phyloP scores from a whole-genome alignment of 35 echinoderm and acorn worm species.

The Chiridota heheva region DNA sequence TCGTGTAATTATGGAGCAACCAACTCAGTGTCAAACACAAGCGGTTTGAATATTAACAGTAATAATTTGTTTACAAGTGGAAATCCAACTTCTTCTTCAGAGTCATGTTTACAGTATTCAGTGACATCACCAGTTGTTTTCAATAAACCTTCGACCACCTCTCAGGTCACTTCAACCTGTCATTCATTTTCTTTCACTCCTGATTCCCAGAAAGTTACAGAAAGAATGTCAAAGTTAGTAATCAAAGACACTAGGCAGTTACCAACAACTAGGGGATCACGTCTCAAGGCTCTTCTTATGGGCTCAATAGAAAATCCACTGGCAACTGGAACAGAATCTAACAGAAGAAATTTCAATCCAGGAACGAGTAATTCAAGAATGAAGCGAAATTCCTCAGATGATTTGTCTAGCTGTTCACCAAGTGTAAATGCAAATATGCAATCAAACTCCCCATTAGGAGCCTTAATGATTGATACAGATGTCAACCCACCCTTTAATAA shows the following conservation, averaged over 20 bases:
- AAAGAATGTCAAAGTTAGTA: constrained; percentile 87
- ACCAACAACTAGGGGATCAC: constrained; percentile 39
- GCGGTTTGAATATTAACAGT: background rate
- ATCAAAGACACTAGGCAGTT: constrained; percentile 61
- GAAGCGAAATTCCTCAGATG: constrained; percentile 34
- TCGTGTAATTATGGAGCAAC: background rate
- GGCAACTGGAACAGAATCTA: background rate
- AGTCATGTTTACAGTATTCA: too few species aligned
- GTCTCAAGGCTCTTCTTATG: constrained; percentile 76
- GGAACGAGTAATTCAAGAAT: constrained; percentile 3
- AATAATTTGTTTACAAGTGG: background rate
- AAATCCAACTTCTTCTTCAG: background rate
- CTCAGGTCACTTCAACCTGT: background rate
- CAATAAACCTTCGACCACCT: background rate
- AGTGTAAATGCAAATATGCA: constrained; percentile 33
- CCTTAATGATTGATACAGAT: background rate
- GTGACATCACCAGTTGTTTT: background rate
- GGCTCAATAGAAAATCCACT: constrained; percentile 40
- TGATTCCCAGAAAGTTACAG: constrained; percentile 65
- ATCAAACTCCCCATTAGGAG: constrained; percentile 36
- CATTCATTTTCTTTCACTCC: background rate
- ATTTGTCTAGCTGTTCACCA: constrained; percentile 26
- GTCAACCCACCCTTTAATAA: constrained; percentile 63
- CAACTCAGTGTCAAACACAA: background rate
- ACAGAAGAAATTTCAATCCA: background rate